A percentile compares a stretch with the other conserved stretches of the same genome.
These are phyloP conservation scores for Menura novaehollandiae DNA, from an alignment of 2,113 vertebrate species.

Conservation along the genomic window DNA sequence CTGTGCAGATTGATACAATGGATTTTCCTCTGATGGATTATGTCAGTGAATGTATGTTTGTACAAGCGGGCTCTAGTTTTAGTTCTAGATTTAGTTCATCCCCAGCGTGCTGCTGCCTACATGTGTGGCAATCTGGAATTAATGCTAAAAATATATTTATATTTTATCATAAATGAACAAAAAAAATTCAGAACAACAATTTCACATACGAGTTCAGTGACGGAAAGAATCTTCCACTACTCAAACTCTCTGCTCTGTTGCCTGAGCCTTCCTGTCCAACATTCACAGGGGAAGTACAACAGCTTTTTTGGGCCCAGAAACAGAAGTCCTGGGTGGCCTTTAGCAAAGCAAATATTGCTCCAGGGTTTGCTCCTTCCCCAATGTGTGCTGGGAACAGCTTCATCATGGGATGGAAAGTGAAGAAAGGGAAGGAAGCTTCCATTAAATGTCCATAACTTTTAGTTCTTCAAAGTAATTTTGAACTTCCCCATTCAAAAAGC, in stretches of 20 bases:
- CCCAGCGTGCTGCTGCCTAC: background rate
- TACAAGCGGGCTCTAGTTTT: conserved; percentile 9
- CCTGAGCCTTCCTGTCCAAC: background rate
- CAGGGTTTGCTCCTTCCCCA: background rate
- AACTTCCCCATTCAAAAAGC: conserved; percentile 44
- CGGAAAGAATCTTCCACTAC: background rate
- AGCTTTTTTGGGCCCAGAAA: background rate
- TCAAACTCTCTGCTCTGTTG: background rate
- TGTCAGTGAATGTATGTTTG: conserved; percentile 9
- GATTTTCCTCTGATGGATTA: conserved; percentile 16
- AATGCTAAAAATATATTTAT: conserved; percentile 28
- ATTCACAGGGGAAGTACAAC: background rate
- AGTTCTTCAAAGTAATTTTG: conserved; percentile 19
- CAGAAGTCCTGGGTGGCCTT: background rate
- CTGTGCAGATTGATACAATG: background rate
- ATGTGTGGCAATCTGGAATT: background rate
- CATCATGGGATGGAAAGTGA: background rate
- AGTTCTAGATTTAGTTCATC: background rate
- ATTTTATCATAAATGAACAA: conserved; percentile 40
- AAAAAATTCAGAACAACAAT: background rate
- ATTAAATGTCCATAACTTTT: background rate
- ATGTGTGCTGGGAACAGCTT: background rate
- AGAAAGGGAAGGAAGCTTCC: background rate
- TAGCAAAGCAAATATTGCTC: background rate
- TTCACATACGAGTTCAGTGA: background rate